Evolutionary conservation across 2,888 invertebrate genomes (phyloP).

Genomic region (Acleris emargana): DNA sequence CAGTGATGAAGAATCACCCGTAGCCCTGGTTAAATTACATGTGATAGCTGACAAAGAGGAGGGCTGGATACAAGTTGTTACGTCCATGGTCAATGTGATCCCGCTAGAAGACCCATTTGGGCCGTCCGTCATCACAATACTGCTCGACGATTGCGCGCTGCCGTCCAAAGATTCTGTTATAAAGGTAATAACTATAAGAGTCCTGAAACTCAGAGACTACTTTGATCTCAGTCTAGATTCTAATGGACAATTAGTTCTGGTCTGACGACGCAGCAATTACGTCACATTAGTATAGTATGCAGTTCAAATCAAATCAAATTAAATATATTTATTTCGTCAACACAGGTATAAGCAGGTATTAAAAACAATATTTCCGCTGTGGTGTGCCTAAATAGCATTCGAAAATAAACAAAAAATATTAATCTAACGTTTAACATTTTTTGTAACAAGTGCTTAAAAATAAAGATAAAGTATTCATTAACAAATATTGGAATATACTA

Average conservation of each 20-base stretch:
- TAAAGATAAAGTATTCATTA: too few relatives aligned
- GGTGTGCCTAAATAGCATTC: too few relatives aligned
- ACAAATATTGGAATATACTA: too few relatives aligned
- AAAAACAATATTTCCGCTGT: too few relatives aligned
- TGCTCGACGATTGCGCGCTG: constrained; percentile 95
- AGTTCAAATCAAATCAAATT: too few relatives aligned
- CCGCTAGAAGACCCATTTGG: constrained; percentile 93
- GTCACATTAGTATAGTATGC: not conserved
- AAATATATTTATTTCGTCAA: too few relatives aligned
- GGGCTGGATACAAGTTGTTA: constrained; percentile 95
- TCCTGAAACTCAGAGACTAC: not conserved
- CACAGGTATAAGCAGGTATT: too few relatives aligned
- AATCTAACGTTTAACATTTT: too few relatives aligned
- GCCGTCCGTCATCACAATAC: constrained; percentile 93
- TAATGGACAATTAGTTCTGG: too few relatives aligned
- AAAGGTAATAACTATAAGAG: constrained; percentile 78
- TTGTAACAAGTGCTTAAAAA: too few relatives aligned
- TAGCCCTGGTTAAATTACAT: constrained; percentile 91
- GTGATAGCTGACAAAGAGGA: constrained; percentile 94
- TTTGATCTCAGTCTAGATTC: not conserved
- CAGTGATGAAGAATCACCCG: constrained; percentile 95
- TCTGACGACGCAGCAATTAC: too few relatives aligned
- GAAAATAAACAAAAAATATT: too few relatives aligned
- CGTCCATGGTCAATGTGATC: constrained; percentile 91
- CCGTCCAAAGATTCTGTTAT: constrained; percentile 88